Evolutionary conservation across 2,797 vertebrate species (phyloP), one percentile per base, ranked within the genome.

Genomic region (Xenops minutus): DNA sequence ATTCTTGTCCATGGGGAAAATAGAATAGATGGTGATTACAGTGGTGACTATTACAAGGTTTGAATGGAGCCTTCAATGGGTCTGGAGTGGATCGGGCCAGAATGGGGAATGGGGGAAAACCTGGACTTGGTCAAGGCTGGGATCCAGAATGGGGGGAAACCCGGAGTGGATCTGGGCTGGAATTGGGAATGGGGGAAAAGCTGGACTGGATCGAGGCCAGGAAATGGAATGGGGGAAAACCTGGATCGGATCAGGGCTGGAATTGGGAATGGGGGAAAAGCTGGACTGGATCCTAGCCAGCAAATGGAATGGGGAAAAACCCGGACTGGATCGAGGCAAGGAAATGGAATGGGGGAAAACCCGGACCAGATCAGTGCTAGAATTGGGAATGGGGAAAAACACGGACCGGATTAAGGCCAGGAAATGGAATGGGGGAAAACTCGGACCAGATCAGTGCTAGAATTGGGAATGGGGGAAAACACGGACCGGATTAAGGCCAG

Each of bases 251-350:
- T 30, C 9, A 11, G 0, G 0, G 14, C 7, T 17, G 14, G 41
- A 8, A 44, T 22, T 4, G 2, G 29, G 37, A 30, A 62, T 22
- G 20, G 20, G 21, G 61, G 18, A 24, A 32, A 62, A 41, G 18
- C 32, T 3, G 9, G 41, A 64, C 15, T 9, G 11, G 21, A n/a
- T 24, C 4, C 0, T 0, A 3, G 20, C 21, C 43, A 44, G 43
- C 4, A 9, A 44, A 44, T 8, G 20, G 37, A 30, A 62, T 30
- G 30, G 30, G 52, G 52, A 10, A 52, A 52, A 30, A 30, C 51
- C 17, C 16, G 6, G 49, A 51, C 49, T 3, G 6, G 49, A 51
- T 51, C 14, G 2, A 6, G 9, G 16, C 49, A 5, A 44, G 19
- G 43, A 10, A 10, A 10, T 29, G 27, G 49, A 52, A 52, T 49